Conservation (phyloP, 2,113 vertebrate genomes). For the Peromyscus californicus region DNA sequence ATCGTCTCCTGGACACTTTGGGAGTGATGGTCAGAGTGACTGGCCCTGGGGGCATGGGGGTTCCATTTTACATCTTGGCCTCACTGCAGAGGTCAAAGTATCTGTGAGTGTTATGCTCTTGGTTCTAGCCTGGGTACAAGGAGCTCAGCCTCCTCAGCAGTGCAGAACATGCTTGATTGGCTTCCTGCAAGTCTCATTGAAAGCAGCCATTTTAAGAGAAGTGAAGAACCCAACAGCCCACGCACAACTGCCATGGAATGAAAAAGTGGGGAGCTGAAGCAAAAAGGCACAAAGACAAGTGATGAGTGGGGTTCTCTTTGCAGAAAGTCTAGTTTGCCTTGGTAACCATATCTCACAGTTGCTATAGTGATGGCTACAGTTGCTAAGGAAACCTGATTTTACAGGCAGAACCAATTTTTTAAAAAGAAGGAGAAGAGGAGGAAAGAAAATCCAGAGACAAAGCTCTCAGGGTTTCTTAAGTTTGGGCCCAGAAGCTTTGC, state of each 20-base stretch:
- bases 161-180: not conserved
- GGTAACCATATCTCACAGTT: slow-evolving; percentile 68
- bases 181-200: slow-evolving; percentile 38
- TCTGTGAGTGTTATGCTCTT: not conserved
- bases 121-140: not conserved
- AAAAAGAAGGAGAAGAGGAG: not conserved
- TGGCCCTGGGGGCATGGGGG: not conserved
- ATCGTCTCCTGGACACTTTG: not conserved
- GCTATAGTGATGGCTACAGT: slow-evolving; percentile 59
- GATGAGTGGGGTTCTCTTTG: slow-evolving; percentile 46
- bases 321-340: slow-evolving; percentile 74
- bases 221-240: slow-evolving; percentile 31
- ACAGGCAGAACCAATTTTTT: slow-evolving; percentile 38
- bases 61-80: slow-evolving; percentile 32
- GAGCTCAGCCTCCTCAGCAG: slow-evolving; percentile 2
- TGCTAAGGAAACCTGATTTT: slow-evolving; percentile 74
- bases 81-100: slow-evolving; percentile 24
- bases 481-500: slow-evolving; percentile 46
- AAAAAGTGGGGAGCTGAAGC: slow-evolving; percentile 54
- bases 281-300: slow-evolving; percentile 47
- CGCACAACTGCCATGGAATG: slow-evolving; percentile 32
- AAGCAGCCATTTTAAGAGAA: slow-evolving; percentile 66
- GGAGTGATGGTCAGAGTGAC: not conserved
- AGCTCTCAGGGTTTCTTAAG: not conserved
- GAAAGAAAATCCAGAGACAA: not conserved